phyloP scores from a whole-genome alignment of 2,888 invertebrate species.

The Tuta absoluta region DNA sequence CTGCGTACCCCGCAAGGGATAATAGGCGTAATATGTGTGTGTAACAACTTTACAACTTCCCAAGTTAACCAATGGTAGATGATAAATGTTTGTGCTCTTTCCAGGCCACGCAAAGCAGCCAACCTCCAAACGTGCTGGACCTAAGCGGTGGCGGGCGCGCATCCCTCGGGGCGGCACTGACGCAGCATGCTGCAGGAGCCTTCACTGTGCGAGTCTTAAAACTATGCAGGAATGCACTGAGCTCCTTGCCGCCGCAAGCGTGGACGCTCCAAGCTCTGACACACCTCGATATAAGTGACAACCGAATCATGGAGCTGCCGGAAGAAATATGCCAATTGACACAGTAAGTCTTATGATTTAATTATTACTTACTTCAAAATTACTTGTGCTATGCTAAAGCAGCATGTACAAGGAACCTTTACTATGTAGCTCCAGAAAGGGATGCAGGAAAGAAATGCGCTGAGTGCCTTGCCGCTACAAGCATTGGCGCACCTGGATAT shows the following conservation, averaged over 20 bases:
- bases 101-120: constrained; percentile 72
- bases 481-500: constrained; percentile 84
- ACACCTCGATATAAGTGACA: constrained; percentile 85
- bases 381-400: no score
- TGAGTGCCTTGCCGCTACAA: constrained; percentile 82
- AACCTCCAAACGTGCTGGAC: constrained; percentile 72
- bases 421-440: constrained; percentile 61
- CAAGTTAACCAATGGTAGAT: no score
- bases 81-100: constrained; percentile 34
- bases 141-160: constrained; percentile 66
- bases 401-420: constrained; percentile 49
- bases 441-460: constrained; percentile 75
- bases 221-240: constrained; percentile 79
- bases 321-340: constrained; percentile 80
- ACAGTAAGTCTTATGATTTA: constrained; percentile 57
- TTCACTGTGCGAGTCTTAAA: constrained; percentile 66
- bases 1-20: no score
- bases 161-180: constrained; percentile 59
- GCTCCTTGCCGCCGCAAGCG: constrained; percentile 81
- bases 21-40: no score
- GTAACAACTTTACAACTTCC: no score
- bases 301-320: constrained; percentile 83
- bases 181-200: constrained; percentile 61
- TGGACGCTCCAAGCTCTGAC: constrained; percentile 82
- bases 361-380: not conserved